These are phyloP conservation scores for Anolis carolinensis DNA, from an alignment of 2,113 vertebrate species.

Conservation along the genomic window DNA sequence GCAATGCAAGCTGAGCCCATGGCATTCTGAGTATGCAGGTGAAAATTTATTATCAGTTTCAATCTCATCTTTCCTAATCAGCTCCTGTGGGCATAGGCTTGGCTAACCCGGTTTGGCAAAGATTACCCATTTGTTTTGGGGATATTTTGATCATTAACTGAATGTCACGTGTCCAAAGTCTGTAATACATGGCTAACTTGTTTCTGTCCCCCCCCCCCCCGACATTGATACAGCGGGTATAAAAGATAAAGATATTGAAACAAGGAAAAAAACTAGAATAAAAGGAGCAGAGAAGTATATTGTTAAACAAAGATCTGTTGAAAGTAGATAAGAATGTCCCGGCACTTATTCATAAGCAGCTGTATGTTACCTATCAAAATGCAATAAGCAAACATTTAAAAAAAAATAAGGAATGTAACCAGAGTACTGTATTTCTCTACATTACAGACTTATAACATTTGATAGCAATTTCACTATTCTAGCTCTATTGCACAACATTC, in stretches of 20 bases:
- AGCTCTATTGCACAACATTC: too few relatives aligned
- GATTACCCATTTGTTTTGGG: too few relatives aligned
- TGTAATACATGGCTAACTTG: background rate
- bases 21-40: background rate
- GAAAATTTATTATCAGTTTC: background rate
- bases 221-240: background rate
- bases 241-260: background rate
- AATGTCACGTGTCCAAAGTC: background rate
- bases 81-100: background rate
- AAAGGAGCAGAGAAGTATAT: background rate
- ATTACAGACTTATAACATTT: too few relatives aligned
- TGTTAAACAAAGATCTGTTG: background rate
- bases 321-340: background rate
- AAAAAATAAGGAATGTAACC: too few relatives aligned
- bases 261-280: background rate
- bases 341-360: background rate
- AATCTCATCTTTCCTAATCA: background rate
- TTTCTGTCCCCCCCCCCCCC: background rate
- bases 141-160: background rate
- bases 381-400: too few relatives aligned
- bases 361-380: background rate
- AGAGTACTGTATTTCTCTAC: too few relatives aligned
- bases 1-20: background rate
- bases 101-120: background rate
- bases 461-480: too few relatives aligned